phyloP scores from a whole-genome alignment of 1,140 invertebrate species.

The Trichogramma pretiosum region DNA sequence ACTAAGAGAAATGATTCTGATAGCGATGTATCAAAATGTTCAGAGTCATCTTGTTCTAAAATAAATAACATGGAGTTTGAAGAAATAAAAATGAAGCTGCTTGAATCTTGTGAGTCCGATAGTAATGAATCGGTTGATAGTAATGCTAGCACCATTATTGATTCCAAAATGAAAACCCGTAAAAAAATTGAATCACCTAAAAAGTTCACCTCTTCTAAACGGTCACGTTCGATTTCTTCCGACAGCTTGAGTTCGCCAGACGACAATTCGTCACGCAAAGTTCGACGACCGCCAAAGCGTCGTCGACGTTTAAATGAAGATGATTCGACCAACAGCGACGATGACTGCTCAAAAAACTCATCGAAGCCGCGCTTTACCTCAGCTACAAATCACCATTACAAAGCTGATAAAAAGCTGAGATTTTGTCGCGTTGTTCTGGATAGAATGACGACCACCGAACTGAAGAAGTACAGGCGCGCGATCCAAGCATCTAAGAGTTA shows the following conservation, averaged over 20 bases:
- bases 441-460: constrained; percentile 19
- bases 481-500: constrained; percentile 29
- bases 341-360: constrained; percentile 7
- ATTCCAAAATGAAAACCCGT: no score
- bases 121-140: not conserved
- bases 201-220: constrained; percentile 9
- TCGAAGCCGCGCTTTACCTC: constrained; percentile 11
- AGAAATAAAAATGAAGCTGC: no score
- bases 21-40: not conserved
- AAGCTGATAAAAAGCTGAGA: constrained; percentile 26
- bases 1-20: no score
- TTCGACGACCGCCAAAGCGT: no score
- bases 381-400: constrained; percentile 18
- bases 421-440: constrained; percentile 21
- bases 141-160: not conserved
- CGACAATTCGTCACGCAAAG: no score
- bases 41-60: no score
- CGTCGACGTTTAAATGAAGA: not conserved
- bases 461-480: constrained; percentile 22
- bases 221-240: constrained; percentile 16
- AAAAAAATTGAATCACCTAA: not conserved
- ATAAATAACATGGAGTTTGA: no score
- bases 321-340: not conserved
- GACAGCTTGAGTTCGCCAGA: constrained; percentile 14
- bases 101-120: no score